Conservation (phyloP, 2,113 vertebrate species). For the Rhipidura dahli region DNA sequence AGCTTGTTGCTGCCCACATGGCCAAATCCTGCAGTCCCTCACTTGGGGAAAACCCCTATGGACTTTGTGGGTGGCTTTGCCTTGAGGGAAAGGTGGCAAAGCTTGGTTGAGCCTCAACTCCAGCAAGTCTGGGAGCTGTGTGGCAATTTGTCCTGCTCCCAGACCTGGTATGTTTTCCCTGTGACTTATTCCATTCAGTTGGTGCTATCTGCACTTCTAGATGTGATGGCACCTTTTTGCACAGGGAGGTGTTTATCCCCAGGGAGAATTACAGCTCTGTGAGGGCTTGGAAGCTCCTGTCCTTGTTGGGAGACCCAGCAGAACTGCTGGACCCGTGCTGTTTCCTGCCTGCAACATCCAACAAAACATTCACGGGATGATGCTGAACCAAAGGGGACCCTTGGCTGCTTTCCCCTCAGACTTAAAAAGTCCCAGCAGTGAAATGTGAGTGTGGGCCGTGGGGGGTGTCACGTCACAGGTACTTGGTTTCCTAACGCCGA, state of each 20-base stretch:
- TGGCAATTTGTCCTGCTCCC: neutral
- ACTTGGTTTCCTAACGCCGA: neutral
- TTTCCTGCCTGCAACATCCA: neutral
- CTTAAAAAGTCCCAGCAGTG: neutral
- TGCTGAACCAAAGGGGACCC: constrained; percentile 26
- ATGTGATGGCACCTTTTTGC: neutral
- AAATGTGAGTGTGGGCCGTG: neutral
- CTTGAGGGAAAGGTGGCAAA: neutral
- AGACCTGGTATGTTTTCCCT: neutral
- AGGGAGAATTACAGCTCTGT: neutral
- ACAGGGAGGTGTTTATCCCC: neutral
- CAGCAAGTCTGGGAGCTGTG: neutral
- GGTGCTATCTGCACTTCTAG: neutral
- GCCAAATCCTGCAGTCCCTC: neutral
- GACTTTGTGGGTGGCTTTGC: neutral
- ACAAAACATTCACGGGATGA: neutral
- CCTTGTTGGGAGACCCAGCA: constrained; percentile 33
- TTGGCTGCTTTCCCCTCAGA: neutral
- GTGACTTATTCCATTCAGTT: neutral
- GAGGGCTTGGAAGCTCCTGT: neutral
- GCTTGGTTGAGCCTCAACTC: neutral
- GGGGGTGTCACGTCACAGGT: constrained; percentile 30
- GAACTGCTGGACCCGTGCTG: neutral
- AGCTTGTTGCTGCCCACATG: neutral
- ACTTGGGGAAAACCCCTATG: neutral